A percentile compares a stretch with the other conserved stretches of the same genome.
Evolutionary conservation across 2,113 vertebrate genomes (phyloP).

Genomic region (Murina feae): DNA sequence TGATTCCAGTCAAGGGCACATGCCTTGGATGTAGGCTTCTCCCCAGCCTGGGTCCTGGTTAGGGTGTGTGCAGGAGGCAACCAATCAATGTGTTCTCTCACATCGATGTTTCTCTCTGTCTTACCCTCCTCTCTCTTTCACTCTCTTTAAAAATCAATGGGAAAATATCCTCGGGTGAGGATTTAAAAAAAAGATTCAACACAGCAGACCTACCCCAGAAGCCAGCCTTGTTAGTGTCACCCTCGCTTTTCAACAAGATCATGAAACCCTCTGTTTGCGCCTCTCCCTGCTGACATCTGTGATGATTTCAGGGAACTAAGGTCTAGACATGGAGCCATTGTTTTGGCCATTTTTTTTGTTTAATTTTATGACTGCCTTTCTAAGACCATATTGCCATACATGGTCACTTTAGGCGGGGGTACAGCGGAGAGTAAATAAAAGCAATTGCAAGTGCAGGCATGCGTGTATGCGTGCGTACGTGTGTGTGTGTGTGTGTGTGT

Average conservation of each 20-base stretch:
- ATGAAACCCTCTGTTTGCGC: background rate
- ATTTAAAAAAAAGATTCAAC: background rate
- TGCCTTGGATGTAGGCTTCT: too few species aligned
- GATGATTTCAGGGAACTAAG: background rate
- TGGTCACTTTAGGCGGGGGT: background rate
- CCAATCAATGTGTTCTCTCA: too few species aligned
- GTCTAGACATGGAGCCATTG: background rate
- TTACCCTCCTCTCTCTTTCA: too few species aligned
- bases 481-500: too few species aligned
- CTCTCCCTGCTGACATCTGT: background rate
- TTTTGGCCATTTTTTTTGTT: background rate
- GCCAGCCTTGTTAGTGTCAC: background rate
- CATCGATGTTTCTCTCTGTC: too few species aligned
- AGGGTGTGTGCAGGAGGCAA: too few species aligned
- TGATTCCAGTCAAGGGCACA: too few species aligned
- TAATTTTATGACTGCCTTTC: background rate
- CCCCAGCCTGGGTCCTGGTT: too few species aligned
- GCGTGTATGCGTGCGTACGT: background rate
- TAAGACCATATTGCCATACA: background rate
- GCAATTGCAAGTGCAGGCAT: background rate
- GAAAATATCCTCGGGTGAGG: too few species aligned
- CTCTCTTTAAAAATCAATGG: too few species aligned
- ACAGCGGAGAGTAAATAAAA: background rate
- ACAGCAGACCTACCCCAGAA: background rate
- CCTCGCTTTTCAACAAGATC: background rate